Conservation (phyloP, 2,113 vertebrate species). For the Pseudorectes ferrugineus region DNA sequence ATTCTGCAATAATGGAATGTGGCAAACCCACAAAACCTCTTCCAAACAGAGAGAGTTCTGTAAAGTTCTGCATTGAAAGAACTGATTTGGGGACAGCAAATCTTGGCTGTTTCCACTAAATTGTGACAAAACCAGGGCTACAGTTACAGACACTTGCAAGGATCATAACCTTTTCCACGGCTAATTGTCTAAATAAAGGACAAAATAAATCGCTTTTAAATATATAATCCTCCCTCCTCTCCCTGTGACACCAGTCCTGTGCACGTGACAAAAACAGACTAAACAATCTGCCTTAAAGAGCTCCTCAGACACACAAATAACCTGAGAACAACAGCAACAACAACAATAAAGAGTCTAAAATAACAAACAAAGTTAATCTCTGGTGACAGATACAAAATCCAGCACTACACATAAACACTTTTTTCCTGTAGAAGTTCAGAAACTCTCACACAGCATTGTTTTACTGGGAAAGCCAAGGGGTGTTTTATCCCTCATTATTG, state of each 20-base stretch:
- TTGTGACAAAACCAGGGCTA: not conserved
- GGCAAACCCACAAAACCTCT: not conserved
- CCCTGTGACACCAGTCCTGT: not conserved
- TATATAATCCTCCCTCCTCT: accelerated
- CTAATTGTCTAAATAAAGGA: not conserved
- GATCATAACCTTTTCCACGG: not conserved
- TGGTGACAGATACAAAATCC: accelerated
- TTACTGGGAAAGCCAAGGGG: not conserved
- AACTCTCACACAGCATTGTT: not conserved
- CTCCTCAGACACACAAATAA: not conserved
- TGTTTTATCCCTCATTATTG: not conserved
- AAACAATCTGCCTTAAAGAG: not conserved
- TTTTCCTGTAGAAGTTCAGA: not conserved
- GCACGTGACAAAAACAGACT: not conserved
- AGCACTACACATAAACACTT: not conserved
- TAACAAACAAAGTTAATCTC: not conserved
- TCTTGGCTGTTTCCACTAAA: not conserved
- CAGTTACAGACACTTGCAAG: not conserved
- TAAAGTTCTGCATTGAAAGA: not conserved
- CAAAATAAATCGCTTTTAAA: not conserved
- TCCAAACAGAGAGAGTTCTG: not conserved
- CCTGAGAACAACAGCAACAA: not conserved
- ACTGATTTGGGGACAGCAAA: not conserved
- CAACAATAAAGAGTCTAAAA: not conserved
- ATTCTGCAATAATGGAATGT: not conserved